Evolutionary conservation across 2,797 vertebrate genomes (phyloP).

Genomic region (Molothrus aeneus): DNA sequence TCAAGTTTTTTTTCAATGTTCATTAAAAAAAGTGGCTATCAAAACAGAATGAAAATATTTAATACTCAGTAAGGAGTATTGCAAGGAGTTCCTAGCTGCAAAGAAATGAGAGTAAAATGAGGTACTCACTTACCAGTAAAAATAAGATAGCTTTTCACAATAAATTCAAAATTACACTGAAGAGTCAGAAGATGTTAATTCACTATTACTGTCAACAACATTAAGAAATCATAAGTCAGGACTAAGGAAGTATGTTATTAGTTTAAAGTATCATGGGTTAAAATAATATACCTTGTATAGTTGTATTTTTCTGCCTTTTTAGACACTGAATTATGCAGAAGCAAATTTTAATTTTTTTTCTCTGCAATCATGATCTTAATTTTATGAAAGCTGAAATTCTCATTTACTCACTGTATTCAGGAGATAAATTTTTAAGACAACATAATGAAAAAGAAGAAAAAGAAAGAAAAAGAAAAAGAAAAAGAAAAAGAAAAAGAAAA

Average conservation of each 20-base stretch:
- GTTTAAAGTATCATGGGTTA: background rate
- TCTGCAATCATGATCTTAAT: background rate
- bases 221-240: background rate
- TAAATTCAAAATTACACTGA: constrained; percentile 10
- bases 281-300: background rate
- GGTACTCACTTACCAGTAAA: background rate
- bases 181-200: background rate
- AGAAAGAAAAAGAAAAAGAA: background rate
- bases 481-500: too few relatives aligned
- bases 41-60: constrained; percentile 59
- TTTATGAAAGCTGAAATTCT: background rate
- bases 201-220: background rate
- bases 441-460: background rate
- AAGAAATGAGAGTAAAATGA: constrained; percentile 13
- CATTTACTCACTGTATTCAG: background rate
- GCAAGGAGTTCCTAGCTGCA: background rate
- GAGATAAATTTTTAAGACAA: background rate
- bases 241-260: background rate
- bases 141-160: background rate
- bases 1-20: constrained; percentile 65
- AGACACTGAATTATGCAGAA: background rate
- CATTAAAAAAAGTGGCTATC: constrained; percentile 60
- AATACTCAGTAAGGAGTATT: constrained; percentile 6
- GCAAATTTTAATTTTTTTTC: background rate
- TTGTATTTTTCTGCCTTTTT: constrained; percentile 1